Evolutionary conservation across 2,888 invertebrate species (phyloP).

Genomic region (Trissolcus brochymenae): DNA sequence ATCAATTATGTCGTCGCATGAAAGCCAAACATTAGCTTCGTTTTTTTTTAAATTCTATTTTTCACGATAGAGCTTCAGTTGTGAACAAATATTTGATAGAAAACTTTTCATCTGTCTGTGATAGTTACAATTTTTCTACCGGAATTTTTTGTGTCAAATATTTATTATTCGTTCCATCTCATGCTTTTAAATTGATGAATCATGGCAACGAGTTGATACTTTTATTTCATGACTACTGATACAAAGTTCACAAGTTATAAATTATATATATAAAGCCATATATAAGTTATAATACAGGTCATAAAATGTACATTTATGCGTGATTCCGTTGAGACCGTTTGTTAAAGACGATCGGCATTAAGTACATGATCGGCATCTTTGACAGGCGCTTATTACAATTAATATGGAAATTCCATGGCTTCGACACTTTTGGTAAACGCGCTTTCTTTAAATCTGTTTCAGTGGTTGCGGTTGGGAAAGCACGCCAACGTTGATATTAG

Average conservation of each 20-base stretch:
- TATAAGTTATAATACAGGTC: slow-evolving; percentile 25
- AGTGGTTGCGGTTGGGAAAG: slow-evolving; percentile 62
- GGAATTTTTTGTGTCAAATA: background rate
- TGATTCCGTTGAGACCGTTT: slow-evolving; percentile 37
- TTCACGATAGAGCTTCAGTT: too few relatives aligned
- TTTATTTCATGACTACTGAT: slow-evolving; percentile 18
- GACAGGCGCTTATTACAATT: slow-evolving; percentile 1
- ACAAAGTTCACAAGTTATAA: background rate
- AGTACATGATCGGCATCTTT: slow-evolving; percentile 43
- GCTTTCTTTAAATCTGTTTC: slow-evolving; percentile 55
- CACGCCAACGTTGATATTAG: slow-evolving; percentile 65
- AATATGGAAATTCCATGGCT: slow-evolving; percentile 13
- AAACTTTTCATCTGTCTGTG: too few relatives aligned
- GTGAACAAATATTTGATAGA: too few relatives aligned
- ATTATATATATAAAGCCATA: too few relatives aligned
- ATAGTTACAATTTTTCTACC: too few relatives aligned
- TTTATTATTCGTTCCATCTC: background rate
- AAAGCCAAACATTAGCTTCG: background rate
- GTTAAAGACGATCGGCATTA: slow-evolving; percentile 40
- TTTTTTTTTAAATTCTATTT: too few relatives aligned
- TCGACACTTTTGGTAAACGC: slow-evolving; percentile 31
- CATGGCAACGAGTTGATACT: background rate
- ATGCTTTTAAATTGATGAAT: background rate
- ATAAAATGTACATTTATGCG: slow-evolving; percentile 31
- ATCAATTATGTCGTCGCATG: background rate